Conservation (phyloP, 2,113 vertebrate genomes). For the Theropithecus gelada region DNA sequence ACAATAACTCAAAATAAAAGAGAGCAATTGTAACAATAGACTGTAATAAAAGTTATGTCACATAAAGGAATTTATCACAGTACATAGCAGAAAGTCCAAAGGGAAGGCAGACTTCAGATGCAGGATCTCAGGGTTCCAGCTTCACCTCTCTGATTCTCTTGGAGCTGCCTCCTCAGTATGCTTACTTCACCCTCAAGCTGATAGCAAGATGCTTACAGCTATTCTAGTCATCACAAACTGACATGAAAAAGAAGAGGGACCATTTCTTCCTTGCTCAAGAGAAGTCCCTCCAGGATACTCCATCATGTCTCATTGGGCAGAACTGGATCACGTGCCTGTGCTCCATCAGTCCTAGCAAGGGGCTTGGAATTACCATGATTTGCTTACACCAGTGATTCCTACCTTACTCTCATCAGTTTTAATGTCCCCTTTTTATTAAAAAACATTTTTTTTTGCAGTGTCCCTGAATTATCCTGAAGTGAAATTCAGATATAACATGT, state of each 20-base stretch:
- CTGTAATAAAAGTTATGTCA: background rate
- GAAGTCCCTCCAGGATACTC: background rate
- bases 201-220: background rate
- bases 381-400: background rate
- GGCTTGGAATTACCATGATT: background rate
- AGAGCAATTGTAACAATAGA: background rate
- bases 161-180: background rate
- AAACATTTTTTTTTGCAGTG: background rate
- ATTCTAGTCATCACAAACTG: background rate
- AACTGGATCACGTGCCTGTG: background rate
- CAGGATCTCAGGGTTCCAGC: background rate
- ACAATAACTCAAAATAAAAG: background rate
- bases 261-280: background rate
- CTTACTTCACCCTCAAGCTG: background rate
- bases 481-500: conserved; percentile 12
- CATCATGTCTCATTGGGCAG: background rate
- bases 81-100: background rate
- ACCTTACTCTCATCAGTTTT: background rate
- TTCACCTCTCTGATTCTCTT: background rate
- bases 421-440: background rate
- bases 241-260: background rate
- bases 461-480: background rate
- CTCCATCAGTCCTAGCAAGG: background rate
- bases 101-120: background rate
- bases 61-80: background rate